Conservation (phyloP, 2,888 invertebrate genomes). For the Macrophya annulata region DNA sequence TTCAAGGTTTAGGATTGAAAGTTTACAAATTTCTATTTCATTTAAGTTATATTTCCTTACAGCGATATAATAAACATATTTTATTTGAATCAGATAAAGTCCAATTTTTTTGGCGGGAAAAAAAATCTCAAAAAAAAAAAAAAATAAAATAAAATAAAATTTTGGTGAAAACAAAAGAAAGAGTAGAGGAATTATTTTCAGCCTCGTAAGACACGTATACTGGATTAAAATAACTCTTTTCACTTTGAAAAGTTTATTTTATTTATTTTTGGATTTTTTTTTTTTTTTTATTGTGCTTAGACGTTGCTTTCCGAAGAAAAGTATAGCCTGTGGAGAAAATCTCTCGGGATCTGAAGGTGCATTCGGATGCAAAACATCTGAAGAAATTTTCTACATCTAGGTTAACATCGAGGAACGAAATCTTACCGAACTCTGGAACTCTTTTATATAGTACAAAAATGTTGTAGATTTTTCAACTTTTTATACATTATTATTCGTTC, state of each 20-base stretch:
- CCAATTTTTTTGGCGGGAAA: too few relatives aligned
- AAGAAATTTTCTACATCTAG: constrained; percentile 40
- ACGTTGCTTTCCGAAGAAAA: background rate
- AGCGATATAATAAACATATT: too few relatives aligned
- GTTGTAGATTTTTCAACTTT: background rate
- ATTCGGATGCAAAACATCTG: constrained; percentile 52
- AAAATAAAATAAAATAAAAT: background rate
- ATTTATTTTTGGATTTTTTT: too few relatives aligned
- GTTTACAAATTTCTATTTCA: background rate
- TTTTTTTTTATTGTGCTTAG: background rate
- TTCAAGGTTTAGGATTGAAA: background rate
- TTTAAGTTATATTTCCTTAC: too few relatives aligned
- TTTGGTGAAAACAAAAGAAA: background rate
- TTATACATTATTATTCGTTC: background rate
- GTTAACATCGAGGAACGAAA: constrained; percentile 28
- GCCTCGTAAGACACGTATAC: background rate
- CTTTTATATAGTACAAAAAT: background rate
- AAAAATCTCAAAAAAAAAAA: too few relatives aligned
- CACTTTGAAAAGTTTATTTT: constrained; percentile 20
- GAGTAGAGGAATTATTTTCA: background rate
- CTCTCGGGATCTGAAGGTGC: background rate
- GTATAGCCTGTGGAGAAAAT: background rate
- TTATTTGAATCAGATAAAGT: too few relatives aligned
- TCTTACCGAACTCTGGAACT: background rate
- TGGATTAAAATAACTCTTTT: constrained; percentile 24